Base-by-base conservation (phyloP, 1,140 invertebrate genomes). In the Drusus annulatus region DNA sequence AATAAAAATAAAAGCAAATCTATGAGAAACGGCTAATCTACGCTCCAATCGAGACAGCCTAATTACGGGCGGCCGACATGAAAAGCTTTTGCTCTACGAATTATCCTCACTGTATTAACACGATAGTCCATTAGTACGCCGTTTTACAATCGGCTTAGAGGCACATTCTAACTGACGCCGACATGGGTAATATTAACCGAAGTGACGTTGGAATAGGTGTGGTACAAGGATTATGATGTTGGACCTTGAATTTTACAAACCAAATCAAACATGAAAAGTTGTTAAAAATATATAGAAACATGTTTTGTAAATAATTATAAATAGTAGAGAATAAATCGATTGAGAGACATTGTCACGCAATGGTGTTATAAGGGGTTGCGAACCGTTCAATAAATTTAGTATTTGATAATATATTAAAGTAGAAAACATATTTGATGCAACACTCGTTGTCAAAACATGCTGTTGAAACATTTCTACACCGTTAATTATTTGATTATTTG, bases 221-320 rank as follows among this genome's bases (percentile, higher is more conserved):
- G 23, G 19, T 52, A 3, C 17, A 50, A 6, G 28, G 23, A 28
- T 31, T 58, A 13, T 54, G 16, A 36, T 8, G 28, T 19, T 23
- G 19, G 17, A 36, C 25, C 51, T 19, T 19, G 54, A 17, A 54
- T 69, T 15, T 73, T 25, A 15, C 10, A 28, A 10, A 58, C 81
- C 51, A 21, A 80, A 75, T 80, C 73, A 73, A 76, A 74, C 75
- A 76, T 80, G 79, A 50, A 83, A 80, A 80, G 81, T 83, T 62
- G 28, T 75, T 76, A 80, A 78, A 83, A 80, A 80, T 74, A 78
- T 80, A 79, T 62, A 62, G 79, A 79, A 83, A 83, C 82, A 83
- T 83, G 82, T 83, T 83, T 83, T 83, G 77, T 83, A 83, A 83
- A 83, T 83, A 83, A 79, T 83, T 83, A 83, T 80, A 83, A 83